phyloP scores from a whole-genome alignment of 2,888 invertebrate species.

The Sceliomorpha sp. region DNA sequence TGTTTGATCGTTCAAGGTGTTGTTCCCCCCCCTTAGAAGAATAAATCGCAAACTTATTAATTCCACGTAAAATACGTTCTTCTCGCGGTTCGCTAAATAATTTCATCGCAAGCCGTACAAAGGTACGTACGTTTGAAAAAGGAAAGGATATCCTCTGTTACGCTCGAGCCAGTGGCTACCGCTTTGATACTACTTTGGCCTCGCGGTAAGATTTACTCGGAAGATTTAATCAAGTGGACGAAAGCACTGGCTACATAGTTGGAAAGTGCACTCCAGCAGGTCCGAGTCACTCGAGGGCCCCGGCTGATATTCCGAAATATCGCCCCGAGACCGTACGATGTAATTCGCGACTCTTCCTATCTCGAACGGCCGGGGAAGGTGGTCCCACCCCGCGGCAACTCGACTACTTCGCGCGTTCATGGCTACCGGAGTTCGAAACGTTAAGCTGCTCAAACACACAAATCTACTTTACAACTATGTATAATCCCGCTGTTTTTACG shows the following conservation, averaged over 20 bases:
- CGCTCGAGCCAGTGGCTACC: constrained; percentile 19
- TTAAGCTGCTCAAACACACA: no score
- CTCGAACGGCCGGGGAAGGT: constrained; percentile 27
- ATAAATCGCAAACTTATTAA: no score
- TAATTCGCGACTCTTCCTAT: constrained; percentile 42
- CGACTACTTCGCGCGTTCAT: constrained; percentile 6
- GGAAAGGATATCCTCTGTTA: no score
- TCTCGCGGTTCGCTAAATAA: no score
- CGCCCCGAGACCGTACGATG: constrained; percentile 40
- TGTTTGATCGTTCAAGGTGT: no score
- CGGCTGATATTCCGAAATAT: constrained; percentile 44
- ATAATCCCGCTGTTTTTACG: no score
- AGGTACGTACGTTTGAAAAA: no score
- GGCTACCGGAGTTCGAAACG: constrained; percentile 20
- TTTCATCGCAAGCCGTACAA: no score
- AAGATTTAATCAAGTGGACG: constrained; percentile 58
- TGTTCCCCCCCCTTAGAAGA: no score
- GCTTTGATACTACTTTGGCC: constrained; percentile 38
- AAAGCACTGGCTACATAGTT: constrained; percentile 46
- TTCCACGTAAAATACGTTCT: no score
- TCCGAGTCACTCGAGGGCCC: constrained; percentile 42
- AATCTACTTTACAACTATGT: no score
- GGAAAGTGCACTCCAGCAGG: constrained; percentile 48
- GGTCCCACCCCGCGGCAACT: constrained; percentile 18
- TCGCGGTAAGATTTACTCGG: constrained; percentile 47